Base-by-base conservation (phyloP, 2,113 vertebrate genomes). In the Ammodytes dubius region DNA sequence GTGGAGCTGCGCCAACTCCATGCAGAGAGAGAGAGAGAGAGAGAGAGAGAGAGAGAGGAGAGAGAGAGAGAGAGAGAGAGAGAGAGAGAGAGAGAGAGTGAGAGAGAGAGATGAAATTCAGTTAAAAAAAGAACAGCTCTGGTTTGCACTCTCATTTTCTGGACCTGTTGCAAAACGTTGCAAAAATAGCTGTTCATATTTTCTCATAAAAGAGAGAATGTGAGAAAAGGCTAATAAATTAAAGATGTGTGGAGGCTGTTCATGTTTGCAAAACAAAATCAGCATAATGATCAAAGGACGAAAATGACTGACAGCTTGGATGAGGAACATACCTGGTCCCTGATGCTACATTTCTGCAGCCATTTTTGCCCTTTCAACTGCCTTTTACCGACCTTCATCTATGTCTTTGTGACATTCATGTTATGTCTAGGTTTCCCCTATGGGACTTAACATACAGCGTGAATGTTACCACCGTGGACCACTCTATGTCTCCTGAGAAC, bases 1-100 rank as follows among this genome's bases (percentile, higher is more conserved):
- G 15, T 37, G 40, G 46, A 80, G 61, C 57, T 64, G 71, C 57
- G 52, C 65, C 74, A 70, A 77, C 10, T 70, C 10, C 35, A 37
- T 4, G 52, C 7, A n/a, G 17, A 53, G 11, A 35, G 6, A 3
- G 40, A 53, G 63, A 39, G 49, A 9, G 19, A 27, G 7, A 35
- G 1, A 6, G 3, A 60, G 3, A 37, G 35, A 42, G 14, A 39
- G 17, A 27, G 59, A 45, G n/a, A 37, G 45, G 69, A 64, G n/a
- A 37, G 45, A 19, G 43, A 70, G 56, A 17, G 13, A 37, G 0
- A 14, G 19, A 11, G 37, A 43, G 40, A 63, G 40, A 63, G 40
- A 45, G 60, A 60, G 60, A 63, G 59, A 43, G 60, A 63, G 61
- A 27, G 61, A 49, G 63, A 52, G n/a, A 53, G 49, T 42, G 9